Evolutionary conservation across 2,888 invertebrate species (phyloP).

Genomic region (Euzophera pinguis): DNA sequence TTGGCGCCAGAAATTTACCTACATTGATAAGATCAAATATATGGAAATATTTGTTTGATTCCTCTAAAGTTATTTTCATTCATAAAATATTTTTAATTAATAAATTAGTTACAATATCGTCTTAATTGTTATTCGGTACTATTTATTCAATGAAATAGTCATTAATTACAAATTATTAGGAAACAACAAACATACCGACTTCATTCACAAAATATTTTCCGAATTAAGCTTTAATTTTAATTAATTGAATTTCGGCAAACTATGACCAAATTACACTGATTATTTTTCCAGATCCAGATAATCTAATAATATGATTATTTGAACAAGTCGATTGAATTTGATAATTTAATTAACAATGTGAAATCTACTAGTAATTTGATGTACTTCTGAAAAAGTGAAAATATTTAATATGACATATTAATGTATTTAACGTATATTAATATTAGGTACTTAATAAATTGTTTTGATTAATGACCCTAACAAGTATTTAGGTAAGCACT

Average conservation of each 20-base stretch:
- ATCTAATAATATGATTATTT: no score
- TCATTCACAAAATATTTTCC: no score
- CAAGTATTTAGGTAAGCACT: no score
- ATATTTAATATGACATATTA: no score
- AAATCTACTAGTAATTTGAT: no score
- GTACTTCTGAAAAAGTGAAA: no score
- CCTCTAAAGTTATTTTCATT: conserved; percentile 1
- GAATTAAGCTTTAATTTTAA: neutral
- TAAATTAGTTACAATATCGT: neutral
- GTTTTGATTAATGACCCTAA: no score
- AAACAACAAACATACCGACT: no score
- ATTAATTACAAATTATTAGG: neutral
- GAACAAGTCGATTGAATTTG: no score
- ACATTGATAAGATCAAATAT: conserved; percentile 28
- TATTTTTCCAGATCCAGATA: neutral
- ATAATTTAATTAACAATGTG: no score
- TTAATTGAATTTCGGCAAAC: neutral
- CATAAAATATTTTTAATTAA: neutral
- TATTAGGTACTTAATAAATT: no score
- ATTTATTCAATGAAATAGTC: neutral
- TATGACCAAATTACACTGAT: neutral
- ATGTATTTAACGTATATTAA: no score
- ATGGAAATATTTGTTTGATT: conserved; percentile 12
- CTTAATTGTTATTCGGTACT: neutral
- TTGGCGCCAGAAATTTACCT: conserved; percentile 41